Conservation (phyloP, 2,888 invertebrate genomes). For the Lordiphosa andalusiaca region DNA sequence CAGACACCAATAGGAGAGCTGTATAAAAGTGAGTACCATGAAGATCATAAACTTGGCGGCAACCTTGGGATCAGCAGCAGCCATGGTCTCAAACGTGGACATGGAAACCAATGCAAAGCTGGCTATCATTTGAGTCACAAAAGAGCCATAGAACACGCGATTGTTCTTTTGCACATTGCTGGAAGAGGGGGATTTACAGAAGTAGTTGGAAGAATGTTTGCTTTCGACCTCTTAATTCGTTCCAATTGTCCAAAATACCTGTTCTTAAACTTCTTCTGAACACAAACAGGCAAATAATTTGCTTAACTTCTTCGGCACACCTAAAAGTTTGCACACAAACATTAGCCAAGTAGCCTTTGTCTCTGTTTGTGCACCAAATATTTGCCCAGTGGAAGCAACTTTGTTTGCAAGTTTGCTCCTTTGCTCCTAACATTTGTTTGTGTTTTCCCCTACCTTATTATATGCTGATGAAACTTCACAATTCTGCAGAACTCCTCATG, state of each 20-base stretch:
- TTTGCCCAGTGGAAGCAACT: too few species aligned
- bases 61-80: constrained; percentile 58
- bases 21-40: constrained; percentile 61
- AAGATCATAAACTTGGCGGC: constrained; percentile 69
- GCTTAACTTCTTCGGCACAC: too few species aligned
- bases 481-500: constrained; percentile 49
- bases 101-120: constrained; percentile 74
- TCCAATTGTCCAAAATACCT: too few species aligned
- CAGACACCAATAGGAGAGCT: constrained; percentile 74
- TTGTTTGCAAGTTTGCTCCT: too few species aligned
- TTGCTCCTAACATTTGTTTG: too few species aligned
- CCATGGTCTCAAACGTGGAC: constrained; percentile 70
- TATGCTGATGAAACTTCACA: constrained; percentile 68
- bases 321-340: too few species aligned
- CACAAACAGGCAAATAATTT: too few species aligned
- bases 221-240: too few species aligned
- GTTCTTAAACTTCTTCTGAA: too few species aligned
- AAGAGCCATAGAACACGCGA: constrained; percentile 59
- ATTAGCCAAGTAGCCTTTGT: too few species aligned
- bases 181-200: neutral
- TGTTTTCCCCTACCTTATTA: constrained; percentile 58
- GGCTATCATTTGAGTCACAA: constrained; percentile 65
- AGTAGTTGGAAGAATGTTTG: too few species aligned
- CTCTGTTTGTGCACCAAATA: too few species aligned
- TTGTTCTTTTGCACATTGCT: constrained; percentile 55